Evolutionary conservation across 2,113 vertebrate genomes (phyloP), one percentile per base, ranked within the genome.

Genomic region (Pelmatolapia mariae): DNA sequence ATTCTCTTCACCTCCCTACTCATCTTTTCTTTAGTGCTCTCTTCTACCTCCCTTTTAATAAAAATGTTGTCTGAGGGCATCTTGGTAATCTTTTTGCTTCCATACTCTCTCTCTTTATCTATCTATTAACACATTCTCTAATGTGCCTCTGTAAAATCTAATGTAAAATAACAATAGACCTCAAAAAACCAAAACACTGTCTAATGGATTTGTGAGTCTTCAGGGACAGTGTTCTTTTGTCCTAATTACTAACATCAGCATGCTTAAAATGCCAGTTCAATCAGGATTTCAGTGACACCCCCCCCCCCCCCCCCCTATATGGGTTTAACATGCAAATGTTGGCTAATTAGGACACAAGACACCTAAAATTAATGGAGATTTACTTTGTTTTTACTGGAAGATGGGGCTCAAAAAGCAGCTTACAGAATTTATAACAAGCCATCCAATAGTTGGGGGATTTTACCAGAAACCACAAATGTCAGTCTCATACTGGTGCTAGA

Each of bases 51-150:
- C 59, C 4, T 57, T 76, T 5, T 50, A 76, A 63, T 47, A 56
- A 59, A 89, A 63, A 73, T 8, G 11, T 52, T 71, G 68, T 82
- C 85, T n/a, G 22, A 80, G 86, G 91, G 73, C 38, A 68, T 89
- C 61, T 80, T 76, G 18, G 38, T 88, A 59, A 86, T 86, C 76
- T 29, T 36, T 84, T 57, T 81, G 68, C 13, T 80, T 83, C 93
- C 90, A 91, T 86, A 87, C 86, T 87, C 31, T 9, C 68, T 47
- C 3, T 43, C 15, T 76, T 26, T 26, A 10, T 73, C 40, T 2
- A 2, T 73, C 40, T 47, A 47, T 73, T 47, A 29, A 18, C 68
- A 73, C 40, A 73, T 73, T 18, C 22, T 47, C 6, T 47, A 7
- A 50, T 50, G 71, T 59, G 24, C 16, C 1, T 76, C 4, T 47